A percentile compares a stretch with the other conserved stretches of the same genome.
These are phyloP conservation scores for Threskiornis aethiopicus DNA, from an alignment of 2,797 vertebrate genomes.

Conservation along the genomic window DNA sequence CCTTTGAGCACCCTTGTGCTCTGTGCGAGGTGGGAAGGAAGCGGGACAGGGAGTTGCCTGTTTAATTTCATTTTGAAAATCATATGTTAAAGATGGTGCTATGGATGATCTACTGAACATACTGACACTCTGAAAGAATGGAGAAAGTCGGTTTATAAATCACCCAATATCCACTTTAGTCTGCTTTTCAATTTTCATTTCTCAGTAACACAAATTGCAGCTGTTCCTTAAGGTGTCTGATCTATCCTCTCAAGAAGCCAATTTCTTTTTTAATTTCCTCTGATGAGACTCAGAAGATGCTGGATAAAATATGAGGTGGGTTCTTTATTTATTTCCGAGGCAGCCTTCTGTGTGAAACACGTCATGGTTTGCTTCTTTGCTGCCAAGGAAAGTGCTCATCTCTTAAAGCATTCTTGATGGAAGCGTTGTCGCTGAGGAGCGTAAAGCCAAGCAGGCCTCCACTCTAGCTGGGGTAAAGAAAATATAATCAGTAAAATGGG, in stretches of 20 bases:
- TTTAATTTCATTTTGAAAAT: constrained; percentile 51
- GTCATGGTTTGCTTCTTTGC: not conserved
- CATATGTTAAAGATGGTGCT: constrained; percentile 21
- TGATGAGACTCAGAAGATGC: constrained; percentile 59
- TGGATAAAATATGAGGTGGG: constrained; percentile 58
- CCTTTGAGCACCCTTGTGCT: not conserved
- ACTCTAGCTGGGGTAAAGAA: not conserved
- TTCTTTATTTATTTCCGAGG: constrained; percentile 22
- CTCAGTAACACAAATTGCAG: constrained; percentile 59
- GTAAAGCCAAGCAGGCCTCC: constrained; percentile 4
- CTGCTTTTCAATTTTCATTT: constrained; percentile 62
- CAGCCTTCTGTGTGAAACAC: not conserved
- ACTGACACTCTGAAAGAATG: constrained; percentile 48
- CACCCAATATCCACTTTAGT: constrained; percentile 34
- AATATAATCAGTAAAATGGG: constrained; percentile 15
- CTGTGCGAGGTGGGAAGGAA: not conserved
- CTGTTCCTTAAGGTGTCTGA: constrained; percentile 56
- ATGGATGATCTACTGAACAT: constrained; percentile 58
- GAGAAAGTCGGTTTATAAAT: constrained; percentile 65
- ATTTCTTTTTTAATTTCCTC: constrained; percentile 69
- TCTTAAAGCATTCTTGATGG: not conserved
- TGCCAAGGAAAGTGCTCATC: not conserved
- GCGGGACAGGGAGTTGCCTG: not conserved
- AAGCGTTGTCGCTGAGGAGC: not conserved
- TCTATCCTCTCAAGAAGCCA: constrained; percentile 55